phyloP scores from a whole-genome alignment of 2,888 invertebrate species.

The Trypoxylon attenuatum region DNA sequence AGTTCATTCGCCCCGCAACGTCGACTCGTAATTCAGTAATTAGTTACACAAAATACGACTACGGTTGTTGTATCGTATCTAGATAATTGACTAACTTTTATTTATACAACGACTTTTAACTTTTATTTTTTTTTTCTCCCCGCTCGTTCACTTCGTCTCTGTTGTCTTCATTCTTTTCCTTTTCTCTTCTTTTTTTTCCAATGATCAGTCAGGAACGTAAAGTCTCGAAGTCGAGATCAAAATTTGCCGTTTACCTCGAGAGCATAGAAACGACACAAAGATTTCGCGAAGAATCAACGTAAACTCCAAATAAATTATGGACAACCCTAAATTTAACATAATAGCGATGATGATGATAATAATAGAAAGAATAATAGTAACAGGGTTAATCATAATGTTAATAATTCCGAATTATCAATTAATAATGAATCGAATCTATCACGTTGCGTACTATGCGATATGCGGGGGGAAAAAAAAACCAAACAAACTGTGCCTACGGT shows the following conservation, averaged over 20 bases:
- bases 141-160: conserved; percentile 8
- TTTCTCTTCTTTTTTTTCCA: conserved; percentile 18
- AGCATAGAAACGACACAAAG: conserved; percentile 36
- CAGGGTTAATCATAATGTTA: conserved; percentile 30
- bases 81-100: conserved; percentile 72
- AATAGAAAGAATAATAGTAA: conserved; percentile 28
- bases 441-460: conserved; percentile 58
- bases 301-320: conserved; percentile 69
- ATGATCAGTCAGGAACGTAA: conserved; percentile 17
- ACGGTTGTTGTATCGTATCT: conserved; percentile 64
- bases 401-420: conserved; percentile 23
- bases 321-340: conserved; percentile 70
- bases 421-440: conserved; percentile 60
- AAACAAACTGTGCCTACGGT: conserved; percentile 57
- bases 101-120: conserved; percentile 65
- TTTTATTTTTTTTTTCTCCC: conserved; percentile 8
- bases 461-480: conserved; percentile 53
- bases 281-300: conserved; percentile 47
- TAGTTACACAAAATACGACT: conserved; percentile 68
- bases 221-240: conserved; percentile 32
- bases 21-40: conserved; percentile 53
- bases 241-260: conserved; percentile 25
- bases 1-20: conserved; percentile 49
- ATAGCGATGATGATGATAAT: conserved; percentile 48
- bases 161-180: not conserved